Evolutionary conservation across 30 jellyfish, hydroid and myxozoan species (phyloP), one percentile per base, ranked within the genome.

Genomic region (Aurelia aurita complex sp. Pacific): DNA sequence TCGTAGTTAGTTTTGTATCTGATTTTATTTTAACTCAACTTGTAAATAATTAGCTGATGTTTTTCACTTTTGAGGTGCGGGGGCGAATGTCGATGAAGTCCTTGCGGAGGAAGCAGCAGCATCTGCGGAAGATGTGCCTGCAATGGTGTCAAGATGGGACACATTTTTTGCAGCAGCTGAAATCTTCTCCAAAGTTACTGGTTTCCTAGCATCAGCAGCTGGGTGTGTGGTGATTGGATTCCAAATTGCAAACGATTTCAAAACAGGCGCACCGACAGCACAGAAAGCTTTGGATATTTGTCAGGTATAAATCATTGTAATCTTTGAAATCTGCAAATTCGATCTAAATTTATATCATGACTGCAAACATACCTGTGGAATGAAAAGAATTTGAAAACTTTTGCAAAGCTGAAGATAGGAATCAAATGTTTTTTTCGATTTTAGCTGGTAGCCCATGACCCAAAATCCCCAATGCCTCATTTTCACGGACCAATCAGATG

Each of bases 181-280:
- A 32, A 12, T 4, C 38, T 73, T 83, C 46, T 85, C 92, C 52
- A 71, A 83, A 54, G 85, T 60, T 34, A 57, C 86, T 52, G 92
- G 92, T 2, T 34, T 83, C n/a, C 62, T 83, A 61, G 92, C 86
- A 2, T 74, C 75, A 8, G 86, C 61, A 10, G 92, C 92, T 18
- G 92, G 92, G 12, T 83, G 92, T 62, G 92, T 83, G 35, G 92
- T 83, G 12, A 52, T 83, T 70, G 92, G 92, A 8, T 73, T 83
- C 64, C 92, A 83, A 57, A 83, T 83, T 10, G 40, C 40, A 38
- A 59, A 79, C 9, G 92, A 83, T 73, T 83, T 83, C 74, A 73
- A 29, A 18, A 60, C 79, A 29, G 81, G 52, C 15, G 92, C 92
- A 5, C 86, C 92, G 7, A 85, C 73, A 1, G 92, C 92, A 1